Percentiles rank a stretch among this genome's conserved stretches.
phyloP scores from a whole-genome alignment of 2,113 vertebrate genomes.

The Proteles cristata region DNA sequence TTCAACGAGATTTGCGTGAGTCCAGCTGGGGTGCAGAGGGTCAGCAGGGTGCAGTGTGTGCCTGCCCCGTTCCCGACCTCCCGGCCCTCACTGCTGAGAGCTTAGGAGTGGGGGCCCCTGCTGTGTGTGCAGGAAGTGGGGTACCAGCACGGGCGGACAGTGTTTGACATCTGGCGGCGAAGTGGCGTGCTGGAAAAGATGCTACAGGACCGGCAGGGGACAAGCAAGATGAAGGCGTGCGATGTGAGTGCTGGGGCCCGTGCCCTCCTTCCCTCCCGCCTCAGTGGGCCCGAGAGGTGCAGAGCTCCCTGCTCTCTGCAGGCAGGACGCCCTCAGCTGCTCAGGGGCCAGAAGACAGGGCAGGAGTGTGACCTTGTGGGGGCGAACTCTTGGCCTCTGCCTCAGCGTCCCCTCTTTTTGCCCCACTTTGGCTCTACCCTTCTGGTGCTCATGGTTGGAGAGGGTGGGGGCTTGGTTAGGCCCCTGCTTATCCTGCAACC shows the following conservation, averaged over 20 bases:
- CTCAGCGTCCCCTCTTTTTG: background rate
- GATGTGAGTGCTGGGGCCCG: constrained; percentile 85
- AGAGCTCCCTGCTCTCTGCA: background rate
- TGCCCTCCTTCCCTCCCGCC: fast-evolving
- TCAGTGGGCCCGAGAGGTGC: background rate
- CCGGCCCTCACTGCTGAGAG: too few relatives aligned
- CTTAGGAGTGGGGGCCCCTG: too few relatives aligned
- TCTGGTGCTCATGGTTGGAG: fast-evolving
- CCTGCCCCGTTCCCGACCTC: too few relatives aligned
- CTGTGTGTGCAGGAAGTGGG: constrained; percentile 92
- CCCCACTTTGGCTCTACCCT: background rate
- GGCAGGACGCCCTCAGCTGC: background rate
- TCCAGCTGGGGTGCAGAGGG: background rate
- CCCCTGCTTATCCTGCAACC: background rate
- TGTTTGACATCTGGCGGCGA: constrained; percentile 94
- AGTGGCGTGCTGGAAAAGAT: constrained; percentile 94
- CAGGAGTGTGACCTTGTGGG: background rate
- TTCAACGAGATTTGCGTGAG: constrained; percentile 96
- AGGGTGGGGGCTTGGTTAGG: background rate
- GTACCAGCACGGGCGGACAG: constrained; percentile 93
- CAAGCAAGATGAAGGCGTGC: constrained; percentile 88
- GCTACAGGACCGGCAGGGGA: constrained; percentile 93
- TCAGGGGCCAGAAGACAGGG: background rate
- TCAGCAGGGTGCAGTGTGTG: background rate
- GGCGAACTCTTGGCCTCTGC: background rate